Percentiles rank a stretch among this genome's conserved stretches.
These are phyloP conservation scores for Sander lucioperca DNA, from an alignment of 2,113 vertebrate species.

Conservation along the genomic window DNA sequence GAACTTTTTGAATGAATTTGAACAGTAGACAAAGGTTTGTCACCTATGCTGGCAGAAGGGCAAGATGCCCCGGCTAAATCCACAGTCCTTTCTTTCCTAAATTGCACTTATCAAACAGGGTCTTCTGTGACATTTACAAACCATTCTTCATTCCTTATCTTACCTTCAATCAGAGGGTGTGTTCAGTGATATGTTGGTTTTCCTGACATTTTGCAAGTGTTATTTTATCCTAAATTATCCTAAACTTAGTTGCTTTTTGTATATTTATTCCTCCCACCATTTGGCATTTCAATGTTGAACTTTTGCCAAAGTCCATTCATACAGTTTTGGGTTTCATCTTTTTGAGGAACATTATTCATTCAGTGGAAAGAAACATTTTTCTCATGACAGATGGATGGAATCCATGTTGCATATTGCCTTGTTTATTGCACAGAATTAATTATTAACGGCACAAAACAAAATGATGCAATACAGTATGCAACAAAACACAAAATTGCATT, in stretches of 20 bases:
- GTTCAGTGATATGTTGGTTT: background rate
- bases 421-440: background rate
- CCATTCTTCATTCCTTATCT: background rate
- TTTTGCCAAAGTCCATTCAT: background rate
- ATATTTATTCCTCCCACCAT: constrained; percentile 8
- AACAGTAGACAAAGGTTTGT: background rate
- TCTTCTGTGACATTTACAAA: constrained; percentile 64
- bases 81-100: background rate
- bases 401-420: background rate
- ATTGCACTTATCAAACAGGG: background rate
- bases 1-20: background rate
- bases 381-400: background rate
- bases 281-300: constrained; percentile 28
- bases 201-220: constrained; percentile 58
- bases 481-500: background rate
- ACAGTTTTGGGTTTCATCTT: background rate
- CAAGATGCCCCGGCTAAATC: background rate
- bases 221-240: background rate
- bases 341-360: background rate
- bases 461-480: background rate
- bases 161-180: background rate
- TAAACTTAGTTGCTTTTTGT: background rate
- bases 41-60: background rate
- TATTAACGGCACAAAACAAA: background rate
- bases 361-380: background rate